These are phyloP conservation scores for Hapalemur alaotrensis DNA, from an alignment of 2,797 vertebrate species.

Conservation along the genomic window DNA sequence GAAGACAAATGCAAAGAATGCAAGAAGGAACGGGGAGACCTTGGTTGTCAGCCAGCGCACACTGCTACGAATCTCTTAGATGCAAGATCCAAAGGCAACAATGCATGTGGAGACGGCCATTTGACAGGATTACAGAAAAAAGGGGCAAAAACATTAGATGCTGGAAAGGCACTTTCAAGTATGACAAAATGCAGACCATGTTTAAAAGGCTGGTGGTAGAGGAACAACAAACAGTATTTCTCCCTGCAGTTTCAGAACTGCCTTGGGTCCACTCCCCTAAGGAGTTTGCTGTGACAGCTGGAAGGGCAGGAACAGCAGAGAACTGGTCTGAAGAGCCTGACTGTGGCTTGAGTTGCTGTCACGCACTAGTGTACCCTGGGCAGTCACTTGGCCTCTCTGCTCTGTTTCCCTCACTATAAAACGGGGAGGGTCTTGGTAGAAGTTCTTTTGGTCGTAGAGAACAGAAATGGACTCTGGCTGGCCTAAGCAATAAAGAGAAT, in stretches of 20 bases:
- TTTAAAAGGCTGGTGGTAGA: neutral
- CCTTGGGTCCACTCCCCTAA: neutral
- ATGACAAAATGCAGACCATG: neutral
- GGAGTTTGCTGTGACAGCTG: neutral
- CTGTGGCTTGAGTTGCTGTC: too few relatives aligned
- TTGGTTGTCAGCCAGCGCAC: neutral
- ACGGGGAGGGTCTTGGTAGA: neutral
- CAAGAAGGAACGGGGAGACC: neutral
- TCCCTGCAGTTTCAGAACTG: neutral
- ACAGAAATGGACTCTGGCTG: neutral
- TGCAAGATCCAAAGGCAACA: neutral
- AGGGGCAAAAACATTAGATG: neutral
- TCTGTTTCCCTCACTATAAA: neutral
- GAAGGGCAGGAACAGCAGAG: neutral
- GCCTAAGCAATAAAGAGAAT: neutral
- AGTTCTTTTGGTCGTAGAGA: neutral
- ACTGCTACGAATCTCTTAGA: neutral
- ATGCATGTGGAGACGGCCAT: neutral
- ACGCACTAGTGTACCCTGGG: neutral
- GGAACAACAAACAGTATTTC: neutral
- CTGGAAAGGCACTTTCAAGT: neutral
- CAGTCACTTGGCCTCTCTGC: neutral
- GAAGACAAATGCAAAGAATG: neutral
- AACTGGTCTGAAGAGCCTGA: neutral
- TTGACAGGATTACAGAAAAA: neutral